Evolutionary conservation across 2,888 invertebrate genomes (phyloP).

Genomic region (Synanthedon formicaeformis): DNA sequence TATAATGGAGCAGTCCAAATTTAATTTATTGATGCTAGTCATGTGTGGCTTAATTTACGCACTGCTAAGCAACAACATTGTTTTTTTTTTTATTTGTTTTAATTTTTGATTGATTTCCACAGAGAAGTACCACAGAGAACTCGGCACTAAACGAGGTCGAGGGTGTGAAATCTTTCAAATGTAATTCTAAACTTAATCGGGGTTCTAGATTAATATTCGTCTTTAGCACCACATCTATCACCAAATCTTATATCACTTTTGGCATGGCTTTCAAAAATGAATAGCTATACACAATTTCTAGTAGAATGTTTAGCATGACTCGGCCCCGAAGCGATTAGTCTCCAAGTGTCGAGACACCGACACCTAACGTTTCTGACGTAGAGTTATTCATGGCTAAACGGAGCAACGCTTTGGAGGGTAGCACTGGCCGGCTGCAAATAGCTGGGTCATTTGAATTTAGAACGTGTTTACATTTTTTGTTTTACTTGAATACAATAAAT

Average conservation of each 20-base stretch:
- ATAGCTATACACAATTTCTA: neutral
- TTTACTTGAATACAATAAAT: neutral
- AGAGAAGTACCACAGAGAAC: too few relatives aligned
- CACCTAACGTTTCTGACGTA: conserved; percentile 1
- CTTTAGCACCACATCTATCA: too few relatives aligned
- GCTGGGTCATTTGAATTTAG: neutral
- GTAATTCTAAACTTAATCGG: too few relatives aligned
- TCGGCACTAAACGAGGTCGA: too few relatives aligned
- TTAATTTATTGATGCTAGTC: neutral
- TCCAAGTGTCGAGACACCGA: conserved; percentile 1
- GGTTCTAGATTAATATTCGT: too few relatives aligned
- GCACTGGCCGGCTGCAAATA: neutral
- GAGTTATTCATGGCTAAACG: conserved; percentile 3
- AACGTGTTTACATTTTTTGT: neutral
- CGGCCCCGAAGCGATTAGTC: conserved; percentile 1
- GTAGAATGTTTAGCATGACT: neutral
- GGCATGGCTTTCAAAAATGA: neutral
- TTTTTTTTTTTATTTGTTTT: too few relatives aligned
- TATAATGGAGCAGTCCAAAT: neutral
- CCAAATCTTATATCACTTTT: too few relatives aligned
- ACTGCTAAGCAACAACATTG: too few relatives aligned
- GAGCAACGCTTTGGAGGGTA: neutral
- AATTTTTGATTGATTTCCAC: too few relatives aligned
- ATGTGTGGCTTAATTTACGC: neutral
- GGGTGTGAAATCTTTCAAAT: too few relatives aligned